Conservation (phyloP, 35 echinoderm and acorn worm genomes). For the Heliocidaris erythrogramma region DNA sequence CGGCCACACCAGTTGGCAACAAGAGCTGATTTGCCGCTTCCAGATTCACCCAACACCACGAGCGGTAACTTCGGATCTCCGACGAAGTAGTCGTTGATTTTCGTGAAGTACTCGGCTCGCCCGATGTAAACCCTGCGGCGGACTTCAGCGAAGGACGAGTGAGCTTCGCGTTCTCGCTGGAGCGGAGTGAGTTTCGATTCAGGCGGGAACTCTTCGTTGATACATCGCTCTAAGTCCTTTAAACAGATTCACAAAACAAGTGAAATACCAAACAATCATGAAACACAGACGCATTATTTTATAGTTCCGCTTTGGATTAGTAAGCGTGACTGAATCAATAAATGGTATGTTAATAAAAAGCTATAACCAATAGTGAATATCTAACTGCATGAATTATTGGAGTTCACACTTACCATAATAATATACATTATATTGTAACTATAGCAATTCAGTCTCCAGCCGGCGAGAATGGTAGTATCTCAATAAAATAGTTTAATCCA, state of each 20-base stretch:
- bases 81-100: slow-evolving; percentile 65
- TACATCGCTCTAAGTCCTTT: slow-evolving; percentile 71
- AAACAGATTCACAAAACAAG: background rate
- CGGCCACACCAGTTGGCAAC: slow-evolving; percentile 87
- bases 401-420: too few species aligned
- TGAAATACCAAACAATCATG: background rate
- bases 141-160: slow-evolving; percentile 79
- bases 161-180: slow-evolving; percentile 80
- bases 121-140: slow-evolving; percentile 85
- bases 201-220: slow-evolving; percentile 78
- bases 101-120: slow-evolving; percentile 74
- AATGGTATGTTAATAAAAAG: too few species aligned
- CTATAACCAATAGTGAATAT: too few species aligned
- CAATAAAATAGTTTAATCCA: too few species aligned
- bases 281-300: too few species aligned
- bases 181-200: slow-evolving; percentile 73
- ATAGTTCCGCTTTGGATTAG: too few species aligned
- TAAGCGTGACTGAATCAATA: too few species aligned
- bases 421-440: too few species aligned
- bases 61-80: slow-evolving; percentile 48
- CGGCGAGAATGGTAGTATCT: too few species aligned
- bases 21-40: slow-evolving; percentile 84
- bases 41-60: slow-evolving; percentile 79
- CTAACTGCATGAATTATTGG: too few species aligned
- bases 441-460: too few species aligned